phyloP scores from a whole-genome alignment of 2,113 vertebrate genomes.

The Erythrocercus mccallii region DNA sequence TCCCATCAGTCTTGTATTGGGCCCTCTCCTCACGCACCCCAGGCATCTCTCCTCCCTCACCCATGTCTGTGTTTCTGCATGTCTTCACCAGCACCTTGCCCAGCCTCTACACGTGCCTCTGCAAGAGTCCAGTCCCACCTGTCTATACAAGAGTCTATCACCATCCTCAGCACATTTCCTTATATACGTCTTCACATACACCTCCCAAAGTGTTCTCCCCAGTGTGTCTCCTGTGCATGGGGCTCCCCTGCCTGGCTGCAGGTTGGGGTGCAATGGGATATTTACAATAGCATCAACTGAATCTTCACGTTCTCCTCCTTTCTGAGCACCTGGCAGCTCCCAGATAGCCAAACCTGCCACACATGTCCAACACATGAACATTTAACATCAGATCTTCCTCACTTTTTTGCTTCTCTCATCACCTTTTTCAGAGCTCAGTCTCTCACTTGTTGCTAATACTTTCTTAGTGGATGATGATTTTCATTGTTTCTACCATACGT shows the following conservation, averaged over 20 bases:
- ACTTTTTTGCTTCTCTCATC: background rate
- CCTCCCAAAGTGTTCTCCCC: background rate
- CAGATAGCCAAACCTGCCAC: background rate
- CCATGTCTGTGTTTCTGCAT: fast-evolving
- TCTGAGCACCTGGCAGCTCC: background rate
- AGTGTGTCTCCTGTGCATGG: fast-evolving
- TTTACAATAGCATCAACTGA: background rate
- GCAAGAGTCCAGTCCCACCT: background rate
- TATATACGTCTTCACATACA: fast-evolving
- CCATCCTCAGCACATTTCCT: background rate
- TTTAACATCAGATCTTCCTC: background rate
- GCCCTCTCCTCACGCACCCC: background rate
- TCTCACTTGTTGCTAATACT: background rate
- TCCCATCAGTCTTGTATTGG: background rate
- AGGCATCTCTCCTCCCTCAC: background rate
- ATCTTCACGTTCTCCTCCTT: background rate
- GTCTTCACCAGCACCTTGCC: background rate
- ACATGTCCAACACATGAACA: background rate
- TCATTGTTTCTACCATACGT: background rate
- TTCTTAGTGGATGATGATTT: background rate
- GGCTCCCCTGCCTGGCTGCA: background rate
- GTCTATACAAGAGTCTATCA: too few relatives aligned
- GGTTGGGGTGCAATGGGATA: background rate
- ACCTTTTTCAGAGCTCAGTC: background rate
- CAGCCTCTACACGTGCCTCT: fast-evolving